Conservation (phyloP, 2,888 invertebrate species). For the Euplagia quadripunctaria region DNA sequence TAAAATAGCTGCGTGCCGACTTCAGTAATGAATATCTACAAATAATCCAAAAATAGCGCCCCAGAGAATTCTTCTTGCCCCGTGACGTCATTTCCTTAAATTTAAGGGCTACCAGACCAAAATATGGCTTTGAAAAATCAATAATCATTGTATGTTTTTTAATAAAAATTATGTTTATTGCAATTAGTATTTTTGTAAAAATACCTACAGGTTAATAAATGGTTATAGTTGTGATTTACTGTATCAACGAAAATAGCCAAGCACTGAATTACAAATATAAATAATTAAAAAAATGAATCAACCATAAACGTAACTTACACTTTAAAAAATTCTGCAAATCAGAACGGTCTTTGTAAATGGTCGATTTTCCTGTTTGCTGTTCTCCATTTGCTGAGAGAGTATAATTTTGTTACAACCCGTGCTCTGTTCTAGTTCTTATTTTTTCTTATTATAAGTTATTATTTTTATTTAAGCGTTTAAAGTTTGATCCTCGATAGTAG, state of each 20-base stretch:
- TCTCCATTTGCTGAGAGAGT: slow-evolving; percentile 82
- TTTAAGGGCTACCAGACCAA: slow-evolving; percentile 61
- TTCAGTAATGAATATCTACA: slow-evolving; percentile 70
- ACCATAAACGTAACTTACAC: slow-evolving; percentile 41
- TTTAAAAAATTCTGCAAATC: slow-evolving; percentile 52
- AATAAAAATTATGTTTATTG: slow-evolving; percentile 19
- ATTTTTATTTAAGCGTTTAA: slow-evolving; percentile 77
- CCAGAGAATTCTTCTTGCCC: slow-evolving; percentile 56
- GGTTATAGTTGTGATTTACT: not conserved
- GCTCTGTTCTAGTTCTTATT: slow-evolving; percentile 76
- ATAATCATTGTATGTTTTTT: slow-evolving; percentile 29
- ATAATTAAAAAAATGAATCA: slow-evolving; percentile 32
- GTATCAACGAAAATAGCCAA: not conserved
- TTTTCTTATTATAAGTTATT: slow-evolving; percentile 83
- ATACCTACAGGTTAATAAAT: slow-evolving; percentile 15
- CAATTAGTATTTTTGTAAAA: slow-evolving; percentile 10
- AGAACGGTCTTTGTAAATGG: slow-evolving; percentile 81
- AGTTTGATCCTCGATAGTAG: slow-evolving; percentile 69
- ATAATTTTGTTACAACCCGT: slow-evolving; percentile 78
- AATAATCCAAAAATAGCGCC: slow-evolving; percentile 86
- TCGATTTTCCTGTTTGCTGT: slow-evolving; percentile 87
- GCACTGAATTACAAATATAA: slow-evolving; percentile 19
- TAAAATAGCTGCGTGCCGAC: slow-evolving; percentile 80
- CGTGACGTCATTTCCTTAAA: slow-evolving; percentile 74
- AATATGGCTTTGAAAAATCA: slow-evolving; percentile 36